phyloP scores from a whole-genome alignment of 2,888 invertebrate genomes.

The Drosophila putrida region DNA sequence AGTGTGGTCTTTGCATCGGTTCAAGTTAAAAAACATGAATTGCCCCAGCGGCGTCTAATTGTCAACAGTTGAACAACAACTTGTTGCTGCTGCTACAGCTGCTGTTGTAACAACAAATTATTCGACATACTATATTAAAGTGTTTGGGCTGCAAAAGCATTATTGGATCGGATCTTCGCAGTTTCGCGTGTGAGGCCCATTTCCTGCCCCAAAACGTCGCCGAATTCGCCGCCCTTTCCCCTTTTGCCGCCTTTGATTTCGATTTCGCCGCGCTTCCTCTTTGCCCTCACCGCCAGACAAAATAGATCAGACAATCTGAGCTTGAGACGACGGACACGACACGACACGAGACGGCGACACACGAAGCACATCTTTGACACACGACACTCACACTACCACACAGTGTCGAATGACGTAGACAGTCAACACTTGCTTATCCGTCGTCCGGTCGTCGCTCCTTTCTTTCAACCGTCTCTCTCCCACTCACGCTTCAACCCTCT shows the following conservation, averaged over 20 bases:
- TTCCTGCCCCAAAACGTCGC: slow-evolving; percentile 42
- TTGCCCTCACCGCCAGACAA: slow-evolving; percentile 11
- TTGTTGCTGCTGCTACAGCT: slow-evolving; percentile 22
- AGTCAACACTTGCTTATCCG: slow-evolving; percentile 36
- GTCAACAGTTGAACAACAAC: slow-evolving; percentile 51
- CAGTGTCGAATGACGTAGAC: slow-evolving; percentile 17
- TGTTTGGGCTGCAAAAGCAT: slow-evolving; percentile 55
- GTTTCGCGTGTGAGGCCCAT: slow-evolving; percentile 32
- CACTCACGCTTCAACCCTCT: not conserved
- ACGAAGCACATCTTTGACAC: not conserved
- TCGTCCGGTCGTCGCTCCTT: slow-evolving; percentile 38
- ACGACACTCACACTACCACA: no score
- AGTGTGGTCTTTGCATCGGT: slow-evolving; percentile 46
- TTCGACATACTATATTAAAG: slow-evolving; percentile 36
- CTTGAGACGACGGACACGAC: slow-evolving; percentile 29
- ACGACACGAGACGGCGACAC: slow-evolving; percentile 10
- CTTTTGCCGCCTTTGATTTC: not conserved
- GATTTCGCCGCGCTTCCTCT: no score
- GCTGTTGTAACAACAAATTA: slow-evolving; percentile 27
- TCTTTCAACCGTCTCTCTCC: not conserved
- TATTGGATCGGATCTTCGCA: slow-evolving; percentile 32
- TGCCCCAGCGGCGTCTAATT: slow-evolving; percentile 60
- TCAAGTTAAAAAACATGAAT: slow-evolving; percentile 58
- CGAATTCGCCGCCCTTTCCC: no score
- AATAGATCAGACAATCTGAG: slow-evolving; percentile 21